These are phyloP conservation scores for Philopotamus ludificatus DNA, from an alignment of 1,140 invertebrate genomes.

Conservation along the genomic window DNA sequence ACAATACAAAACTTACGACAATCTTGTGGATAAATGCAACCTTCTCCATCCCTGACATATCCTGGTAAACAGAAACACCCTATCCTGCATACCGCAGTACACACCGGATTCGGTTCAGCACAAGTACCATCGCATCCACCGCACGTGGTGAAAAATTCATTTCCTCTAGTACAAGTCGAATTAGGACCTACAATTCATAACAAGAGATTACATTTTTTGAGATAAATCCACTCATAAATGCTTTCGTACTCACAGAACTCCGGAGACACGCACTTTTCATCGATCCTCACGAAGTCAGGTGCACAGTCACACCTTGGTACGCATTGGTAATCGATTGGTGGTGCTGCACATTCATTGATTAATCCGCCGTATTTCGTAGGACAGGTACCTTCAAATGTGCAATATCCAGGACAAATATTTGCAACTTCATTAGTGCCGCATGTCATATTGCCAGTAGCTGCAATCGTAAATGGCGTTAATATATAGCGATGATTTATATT, in stretches of 20 bases:
- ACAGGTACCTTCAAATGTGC: constrained; percentile 25
- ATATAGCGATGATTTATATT: background rate
- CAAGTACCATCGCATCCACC: constrained; percentile 5
- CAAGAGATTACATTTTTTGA: too few species aligned
- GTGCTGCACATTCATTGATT: constrained; percentile 23
- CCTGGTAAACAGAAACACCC: background rate
- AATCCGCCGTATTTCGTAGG: background rate
- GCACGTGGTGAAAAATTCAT: constrained; percentile 1
- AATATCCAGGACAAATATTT: constrained; percentile 15
- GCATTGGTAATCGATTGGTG: constrained; percentile 16
- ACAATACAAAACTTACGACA: too few species aligned
- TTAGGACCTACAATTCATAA: too few species aligned
- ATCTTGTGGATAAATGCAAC: too few species aligned
- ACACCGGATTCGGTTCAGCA: background rate
- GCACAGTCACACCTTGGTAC: constrained; percentile 21
- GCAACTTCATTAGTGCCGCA: constrained; percentile 18
- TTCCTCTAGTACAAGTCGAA: too few species aligned
- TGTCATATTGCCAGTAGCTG: background rate
- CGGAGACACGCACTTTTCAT: constrained; percentile 1
- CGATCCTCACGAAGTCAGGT: constrained; percentile 13
- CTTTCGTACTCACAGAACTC: too few species aligned
- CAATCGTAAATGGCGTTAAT: background rate
- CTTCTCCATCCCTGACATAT: too few species aligned
- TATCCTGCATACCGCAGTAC: background rate
- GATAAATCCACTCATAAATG: too few species aligned